Percentiles rank a stretch among this genome's conserved stretches.
Evolutionary conservation across 2,113 vertebrate species (phyloP).

Genomic region (Collichthys lucidus): DNA sequence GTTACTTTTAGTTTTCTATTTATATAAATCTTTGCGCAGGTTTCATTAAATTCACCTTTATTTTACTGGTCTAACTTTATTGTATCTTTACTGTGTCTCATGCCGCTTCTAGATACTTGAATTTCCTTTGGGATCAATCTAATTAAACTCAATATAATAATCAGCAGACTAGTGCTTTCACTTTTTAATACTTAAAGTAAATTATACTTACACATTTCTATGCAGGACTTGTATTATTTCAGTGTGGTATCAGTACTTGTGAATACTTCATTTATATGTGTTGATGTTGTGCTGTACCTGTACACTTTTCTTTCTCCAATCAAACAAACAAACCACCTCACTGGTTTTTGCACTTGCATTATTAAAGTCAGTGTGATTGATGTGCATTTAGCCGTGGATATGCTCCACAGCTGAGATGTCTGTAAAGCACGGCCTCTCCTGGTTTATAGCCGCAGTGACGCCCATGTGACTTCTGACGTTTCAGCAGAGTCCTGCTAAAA

Average conservation of each 20-base stretch:
- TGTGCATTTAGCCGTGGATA: not conserved
- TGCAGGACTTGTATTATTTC: not conserved
- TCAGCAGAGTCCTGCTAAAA: conserved; percentile 51
- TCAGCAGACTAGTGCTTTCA: no score
- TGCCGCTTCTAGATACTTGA: no score
- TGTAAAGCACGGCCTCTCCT: conserved; percentile 29
- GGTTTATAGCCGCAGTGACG: not conserved
- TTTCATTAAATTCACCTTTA: no score
- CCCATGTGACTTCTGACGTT: conserved; percentile 83
- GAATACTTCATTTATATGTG: not conserved
- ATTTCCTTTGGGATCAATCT: no score
- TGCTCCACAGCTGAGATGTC: not conserved
- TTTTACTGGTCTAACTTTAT: no score
- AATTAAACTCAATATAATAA: no score
- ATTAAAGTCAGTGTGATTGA: not conserved
- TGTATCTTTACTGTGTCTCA: no score
- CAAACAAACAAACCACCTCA: no score
- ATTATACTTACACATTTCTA: not conserved
- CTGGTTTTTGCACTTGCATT: not conserved
- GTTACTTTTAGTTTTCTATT: no score
- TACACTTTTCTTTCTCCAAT: no score
- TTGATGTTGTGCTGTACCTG: no score
- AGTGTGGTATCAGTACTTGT: not conserved
- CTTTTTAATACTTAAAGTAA: not conserved
- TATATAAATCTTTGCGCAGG: no score